These are phyloP conservation scores for Grallaria varia DNA, from an alignment of 2,113 vertebrate genomes.

Conservation along the genomic window DNA sequence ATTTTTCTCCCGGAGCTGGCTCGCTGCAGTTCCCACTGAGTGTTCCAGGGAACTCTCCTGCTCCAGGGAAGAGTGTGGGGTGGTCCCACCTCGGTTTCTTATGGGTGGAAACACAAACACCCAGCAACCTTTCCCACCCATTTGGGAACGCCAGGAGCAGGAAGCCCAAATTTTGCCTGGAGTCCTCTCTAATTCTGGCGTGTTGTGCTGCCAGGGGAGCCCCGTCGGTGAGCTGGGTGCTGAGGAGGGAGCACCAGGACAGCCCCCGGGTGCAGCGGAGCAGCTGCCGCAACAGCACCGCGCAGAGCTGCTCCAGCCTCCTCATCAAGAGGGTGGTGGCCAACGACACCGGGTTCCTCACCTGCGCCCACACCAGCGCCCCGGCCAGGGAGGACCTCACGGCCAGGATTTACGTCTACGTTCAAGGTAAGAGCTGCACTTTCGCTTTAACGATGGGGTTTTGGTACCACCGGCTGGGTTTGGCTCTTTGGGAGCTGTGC, in stretches of 20 bases:
- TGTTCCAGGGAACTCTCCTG: neutral
- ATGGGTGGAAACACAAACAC: neutral
- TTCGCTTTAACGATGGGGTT: fast-evolving
- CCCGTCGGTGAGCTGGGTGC: constrained; percentile 70
- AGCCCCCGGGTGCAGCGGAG: constrained; percentile 56
- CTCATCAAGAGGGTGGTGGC: constrained; percentile 56
- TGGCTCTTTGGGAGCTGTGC: neutral
- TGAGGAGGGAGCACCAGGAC: constrained; percentile 16
- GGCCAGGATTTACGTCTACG: constrained; percentile 78
- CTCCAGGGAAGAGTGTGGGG: neutral
- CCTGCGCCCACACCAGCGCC: constrained; percentile 61
- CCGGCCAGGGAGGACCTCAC: neutral
- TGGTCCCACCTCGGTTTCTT: neutral
- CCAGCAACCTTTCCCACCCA: neutral
- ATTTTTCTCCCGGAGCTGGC: neutral
- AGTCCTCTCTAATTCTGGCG: neutral
- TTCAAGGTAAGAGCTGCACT: constrained; percentile 76
- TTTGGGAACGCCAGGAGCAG: neutral
- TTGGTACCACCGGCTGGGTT: neutral
- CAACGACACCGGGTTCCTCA: constrained; percentile 79
- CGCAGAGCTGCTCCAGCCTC: constrained; percentile 76
- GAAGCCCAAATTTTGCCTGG: neutral
- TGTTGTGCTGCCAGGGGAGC: constrained; percentile 74
- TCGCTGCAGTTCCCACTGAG: neutral
- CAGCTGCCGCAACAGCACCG: constrained; percentile 34